Evolutionary conservation across 2,797 vertebrate genomes (phyloP).

Genomic region (Paguma larvata): DNA sequence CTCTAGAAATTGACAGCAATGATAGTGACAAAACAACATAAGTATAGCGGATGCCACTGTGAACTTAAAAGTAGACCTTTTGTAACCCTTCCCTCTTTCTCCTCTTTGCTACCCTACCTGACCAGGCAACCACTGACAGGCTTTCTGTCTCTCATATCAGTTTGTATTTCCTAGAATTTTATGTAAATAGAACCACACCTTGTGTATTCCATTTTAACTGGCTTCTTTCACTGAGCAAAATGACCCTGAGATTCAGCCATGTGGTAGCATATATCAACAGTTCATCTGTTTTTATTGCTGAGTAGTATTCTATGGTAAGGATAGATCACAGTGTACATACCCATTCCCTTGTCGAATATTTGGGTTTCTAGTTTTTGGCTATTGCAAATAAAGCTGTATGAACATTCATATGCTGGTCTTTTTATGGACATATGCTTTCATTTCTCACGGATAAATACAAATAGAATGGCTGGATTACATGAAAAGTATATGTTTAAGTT

Average conservation of each 20-base stretch:
- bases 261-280: neutral
- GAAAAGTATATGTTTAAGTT: neutral
- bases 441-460: slow-evolving; percentile 26
- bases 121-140: neutral
- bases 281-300: neutral
- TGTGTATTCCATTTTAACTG: neutral
- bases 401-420: neutral
- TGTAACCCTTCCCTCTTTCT: neutral
- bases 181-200: neutral
- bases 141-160: neutral
- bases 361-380: neutral
- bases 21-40: no score
- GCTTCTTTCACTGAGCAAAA: slow-evolving; percentile 47
- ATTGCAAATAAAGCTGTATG: neutral
- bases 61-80: neutral
- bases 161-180: neutral
- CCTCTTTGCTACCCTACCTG: neutral
- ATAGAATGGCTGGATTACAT: neutral
- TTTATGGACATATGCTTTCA: neutral
- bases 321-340: neutral
- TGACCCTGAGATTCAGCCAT: neutral
- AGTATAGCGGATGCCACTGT: neutral
- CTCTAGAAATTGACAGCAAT: neutral
- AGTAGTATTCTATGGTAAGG: neutral
- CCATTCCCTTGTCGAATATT: neutral